Evolutionary conservation across 2,113 vertebrate species (phyloP).

Genomic region (Calyptomena viridis): DNA sequence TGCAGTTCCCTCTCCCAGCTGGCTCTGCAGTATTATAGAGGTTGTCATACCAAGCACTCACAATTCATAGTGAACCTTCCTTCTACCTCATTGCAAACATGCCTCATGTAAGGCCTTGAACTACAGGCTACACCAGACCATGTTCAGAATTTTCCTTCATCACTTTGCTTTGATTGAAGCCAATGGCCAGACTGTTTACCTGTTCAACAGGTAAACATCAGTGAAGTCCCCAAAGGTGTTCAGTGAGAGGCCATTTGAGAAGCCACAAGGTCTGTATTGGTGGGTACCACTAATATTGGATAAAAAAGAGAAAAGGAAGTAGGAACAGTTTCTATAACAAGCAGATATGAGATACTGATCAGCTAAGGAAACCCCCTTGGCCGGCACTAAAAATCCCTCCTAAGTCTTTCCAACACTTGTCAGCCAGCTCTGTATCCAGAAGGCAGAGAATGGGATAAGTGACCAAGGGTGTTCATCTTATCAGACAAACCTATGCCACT

Average conservation of each 20-base stretch:
- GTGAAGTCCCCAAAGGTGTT: not conserved
- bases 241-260: not conserved
- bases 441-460: not conserved
- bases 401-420: not conserved
- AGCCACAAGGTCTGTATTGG: not conserved
- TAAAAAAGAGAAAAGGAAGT: not conserved
- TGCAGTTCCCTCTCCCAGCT: not conserved
- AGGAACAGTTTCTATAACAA: not conserved
- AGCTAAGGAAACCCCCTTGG: not conserved
- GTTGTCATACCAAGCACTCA: not conserved
- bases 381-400: not conserved
- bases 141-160: not conserved
- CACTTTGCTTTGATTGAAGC: not conserved
- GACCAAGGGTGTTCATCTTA: not conserved
- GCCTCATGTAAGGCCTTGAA: not conserved
- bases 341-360: not conserved
- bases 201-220: not conserved
- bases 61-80: not conserved
- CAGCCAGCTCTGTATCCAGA: not conserved
- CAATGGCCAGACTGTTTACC: not conserved
- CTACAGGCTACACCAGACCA: not conserved
- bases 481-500: not conserved
- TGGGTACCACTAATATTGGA: not conserved
- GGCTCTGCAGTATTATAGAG: not conserved
- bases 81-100: not conserved